Evolutionary conservation across 2,113 vertebrate species (phyloP).

Genomic region (Sula dactylatra): DNA sequence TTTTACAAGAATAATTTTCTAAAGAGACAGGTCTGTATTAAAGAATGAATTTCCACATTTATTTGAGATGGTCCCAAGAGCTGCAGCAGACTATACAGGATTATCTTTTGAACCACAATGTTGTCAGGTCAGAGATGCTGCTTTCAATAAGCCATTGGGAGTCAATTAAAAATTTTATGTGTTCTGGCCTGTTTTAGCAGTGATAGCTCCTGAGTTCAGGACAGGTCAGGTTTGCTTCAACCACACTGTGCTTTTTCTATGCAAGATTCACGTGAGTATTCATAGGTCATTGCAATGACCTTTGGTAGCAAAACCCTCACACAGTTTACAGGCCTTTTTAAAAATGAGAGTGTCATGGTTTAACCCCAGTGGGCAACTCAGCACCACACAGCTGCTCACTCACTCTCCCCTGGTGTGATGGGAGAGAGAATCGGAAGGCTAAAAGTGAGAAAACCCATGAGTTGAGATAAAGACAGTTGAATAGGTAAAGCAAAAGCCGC

Average conservation of each 20-base stretch:
- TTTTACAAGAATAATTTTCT: neutral
- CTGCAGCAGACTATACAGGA: neutral
- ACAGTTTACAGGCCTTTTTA: neutral
- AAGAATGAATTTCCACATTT: neutral
- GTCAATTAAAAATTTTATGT: neutral
- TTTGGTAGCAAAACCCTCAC: neutral
- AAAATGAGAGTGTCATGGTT: neutral
- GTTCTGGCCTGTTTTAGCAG: neutral
- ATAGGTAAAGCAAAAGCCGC: too few species aligned
- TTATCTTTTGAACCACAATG: neutral
- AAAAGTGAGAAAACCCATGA: too few species aligned
- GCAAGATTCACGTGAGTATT: neutral
- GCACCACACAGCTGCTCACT: too few species aligned
- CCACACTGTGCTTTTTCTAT: neutral
- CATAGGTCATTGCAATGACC: neutral
- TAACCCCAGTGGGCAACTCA: too few species aligned
- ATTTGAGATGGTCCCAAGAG: neutral
- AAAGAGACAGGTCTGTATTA: neutral
- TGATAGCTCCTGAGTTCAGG: neutral
- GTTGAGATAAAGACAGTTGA: too few species aligned
- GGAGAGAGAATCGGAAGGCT: too few species aligned
- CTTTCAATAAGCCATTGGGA: slow-evolving; percentile 3
- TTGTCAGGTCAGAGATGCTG: neutral
- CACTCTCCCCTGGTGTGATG: too few species aligned
- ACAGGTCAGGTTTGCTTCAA: neutral